Evolutionary conservation across 2,113 vertebrate species (phyloP).

Genomic region (Neogobius melanostomus): DNA sequence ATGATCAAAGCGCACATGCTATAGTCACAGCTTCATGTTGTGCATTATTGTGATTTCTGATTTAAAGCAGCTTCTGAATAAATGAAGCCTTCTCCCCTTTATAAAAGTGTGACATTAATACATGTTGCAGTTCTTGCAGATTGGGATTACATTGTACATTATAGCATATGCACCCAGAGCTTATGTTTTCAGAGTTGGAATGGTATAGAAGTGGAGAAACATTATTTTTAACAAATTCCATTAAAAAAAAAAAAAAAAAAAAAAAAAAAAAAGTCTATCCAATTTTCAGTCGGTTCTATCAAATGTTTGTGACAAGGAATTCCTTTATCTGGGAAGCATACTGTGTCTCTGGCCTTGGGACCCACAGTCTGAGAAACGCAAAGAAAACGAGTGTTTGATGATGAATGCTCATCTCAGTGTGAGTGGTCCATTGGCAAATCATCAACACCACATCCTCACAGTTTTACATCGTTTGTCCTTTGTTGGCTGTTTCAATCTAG

Average conservation of each 20-base stretch:
- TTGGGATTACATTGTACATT: not conserved
- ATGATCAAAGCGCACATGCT: not conserved
- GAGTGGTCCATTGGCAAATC: not conserved
- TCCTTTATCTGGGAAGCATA: constrained; percentile 35
- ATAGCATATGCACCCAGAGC: not conserved
- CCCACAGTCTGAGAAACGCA: not conserved
- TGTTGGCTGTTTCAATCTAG: not conserved
- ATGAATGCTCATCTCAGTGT: not conserved
- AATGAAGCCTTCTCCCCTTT: not conserved
- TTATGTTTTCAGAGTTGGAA: constrained; percentile 35
- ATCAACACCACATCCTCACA: not conserved
- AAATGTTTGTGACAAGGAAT: constrained; percentile 13
- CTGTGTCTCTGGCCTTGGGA: constrained; percentile 1
- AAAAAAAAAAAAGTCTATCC: constrained; percentile 1
- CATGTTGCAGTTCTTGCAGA: not conserved
- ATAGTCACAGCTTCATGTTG: not conserved
- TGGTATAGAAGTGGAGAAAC: constrained; percentile 11
- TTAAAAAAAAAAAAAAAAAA: not conserved
- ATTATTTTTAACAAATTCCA: constrained; percentile 8
- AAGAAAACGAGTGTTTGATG: not conserved
- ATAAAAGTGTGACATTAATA: constrained; percentile 1
- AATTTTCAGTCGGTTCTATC: not conserved
- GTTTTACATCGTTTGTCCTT: not conserved
- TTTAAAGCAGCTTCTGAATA: not conserved
- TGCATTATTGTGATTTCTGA: not conserved